Percentiles rank a stretch among this genome's conserved stretches.
Conservation (phyloP, 2,797 vertebrate genomes). For the Spinibarbus caldwelli region DNA sequence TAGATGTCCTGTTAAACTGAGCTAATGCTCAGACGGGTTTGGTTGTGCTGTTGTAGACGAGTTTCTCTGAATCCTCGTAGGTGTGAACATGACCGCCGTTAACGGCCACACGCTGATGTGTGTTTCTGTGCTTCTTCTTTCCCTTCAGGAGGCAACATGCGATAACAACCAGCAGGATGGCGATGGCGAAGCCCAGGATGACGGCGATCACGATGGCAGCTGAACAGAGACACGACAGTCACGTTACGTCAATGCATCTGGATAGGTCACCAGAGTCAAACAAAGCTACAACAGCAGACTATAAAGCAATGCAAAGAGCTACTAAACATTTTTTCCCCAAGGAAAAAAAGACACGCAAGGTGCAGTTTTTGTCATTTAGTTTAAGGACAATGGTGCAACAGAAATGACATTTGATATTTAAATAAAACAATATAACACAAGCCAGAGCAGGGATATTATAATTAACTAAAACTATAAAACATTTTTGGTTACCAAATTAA, state of each 20-base stretch:
- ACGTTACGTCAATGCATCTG: neutral
- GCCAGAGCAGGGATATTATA: no score
- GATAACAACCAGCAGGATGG: conserved; percentile 79
- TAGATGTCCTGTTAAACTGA: neutral
- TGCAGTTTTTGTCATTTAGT: no score
- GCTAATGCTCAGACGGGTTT: conserved; percentile 84
- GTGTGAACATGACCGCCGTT: conserved; percentile 75
- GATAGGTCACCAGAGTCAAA: neutral
- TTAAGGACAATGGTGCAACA: no score
- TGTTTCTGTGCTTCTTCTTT: conserved; percentile 68
- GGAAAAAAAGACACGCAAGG: no score
- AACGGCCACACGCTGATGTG: conserved; percentile 74
- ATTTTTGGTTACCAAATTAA: no score
- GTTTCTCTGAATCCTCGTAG: conserved; percentile 83
- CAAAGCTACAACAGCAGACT: neutral
- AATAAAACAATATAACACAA: neutral
- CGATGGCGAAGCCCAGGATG: conserved; percentile 80
- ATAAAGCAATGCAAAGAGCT: neutral
- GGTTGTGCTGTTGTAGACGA: conserved; percentile 91
- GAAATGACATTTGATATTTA: neutral
- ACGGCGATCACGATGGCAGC: conserved; percentile 69
- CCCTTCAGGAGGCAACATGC: conserved; percentile 84
- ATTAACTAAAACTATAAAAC: no score
- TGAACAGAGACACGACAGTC: conserved; percentile 31
- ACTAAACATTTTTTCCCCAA: neutral